These are phyloP conservation scores for Dinothrombium tinctorium DNA, from an alignment of 1,140 invertebrate species.

Conservation along the genomic window DNA sequence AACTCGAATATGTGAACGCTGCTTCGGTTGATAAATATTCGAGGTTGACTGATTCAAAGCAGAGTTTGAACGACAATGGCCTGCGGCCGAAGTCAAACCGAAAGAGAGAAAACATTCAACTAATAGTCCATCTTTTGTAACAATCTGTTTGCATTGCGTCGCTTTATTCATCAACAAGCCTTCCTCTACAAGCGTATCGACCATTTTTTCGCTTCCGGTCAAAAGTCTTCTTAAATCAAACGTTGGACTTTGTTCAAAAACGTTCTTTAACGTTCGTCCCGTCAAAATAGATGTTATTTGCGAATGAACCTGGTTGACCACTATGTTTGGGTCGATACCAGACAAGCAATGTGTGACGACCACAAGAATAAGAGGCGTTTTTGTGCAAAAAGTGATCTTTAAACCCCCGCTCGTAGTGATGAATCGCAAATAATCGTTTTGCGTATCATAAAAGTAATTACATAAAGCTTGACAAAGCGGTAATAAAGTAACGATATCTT, in stretches of 20 bases:
- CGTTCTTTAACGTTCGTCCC: slow-evolving; percentile 6
- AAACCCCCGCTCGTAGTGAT: slow-evolving; percentile 4
- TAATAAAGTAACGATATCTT: slow-evolving; percentile 11
- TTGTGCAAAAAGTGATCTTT: slow-evolving; percentile 9
- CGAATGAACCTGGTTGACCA: slow-evolving; percentile 12
- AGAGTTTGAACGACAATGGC: no score
- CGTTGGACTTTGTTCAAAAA: slow-evolving; percentile 12
- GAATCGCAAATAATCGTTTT: slow-evolving; percentile 6
- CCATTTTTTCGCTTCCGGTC: slow-evolving; percentile 9
- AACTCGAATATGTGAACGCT: background rate
- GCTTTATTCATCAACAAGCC: background rate
- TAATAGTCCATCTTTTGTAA: no score
- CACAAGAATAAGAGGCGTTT: slow-evolving; percentile 10
- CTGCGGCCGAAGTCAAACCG: no score
- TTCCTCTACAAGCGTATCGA: slow-evolving; percentile 3
- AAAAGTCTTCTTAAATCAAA: slow-evolving; percentile 11
- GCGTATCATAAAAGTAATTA: slow-evolving; percentile 7
- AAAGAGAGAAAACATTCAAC: no score
- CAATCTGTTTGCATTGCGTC: no score
- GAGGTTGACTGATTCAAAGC: background rate
- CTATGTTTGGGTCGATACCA: slow-evolving; percentile 7
- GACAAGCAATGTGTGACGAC: slow-evolving; percentile 6
- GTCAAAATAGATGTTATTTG: slow-evolving; percentile 12
- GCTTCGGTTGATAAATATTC: background rate
- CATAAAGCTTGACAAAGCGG: slow-evolving; percentile 11